Evolutionary conservation across 2,797 vertebrate genomes (phyloP).

Genomic region (Alcedo quadribrachys): DNA sequence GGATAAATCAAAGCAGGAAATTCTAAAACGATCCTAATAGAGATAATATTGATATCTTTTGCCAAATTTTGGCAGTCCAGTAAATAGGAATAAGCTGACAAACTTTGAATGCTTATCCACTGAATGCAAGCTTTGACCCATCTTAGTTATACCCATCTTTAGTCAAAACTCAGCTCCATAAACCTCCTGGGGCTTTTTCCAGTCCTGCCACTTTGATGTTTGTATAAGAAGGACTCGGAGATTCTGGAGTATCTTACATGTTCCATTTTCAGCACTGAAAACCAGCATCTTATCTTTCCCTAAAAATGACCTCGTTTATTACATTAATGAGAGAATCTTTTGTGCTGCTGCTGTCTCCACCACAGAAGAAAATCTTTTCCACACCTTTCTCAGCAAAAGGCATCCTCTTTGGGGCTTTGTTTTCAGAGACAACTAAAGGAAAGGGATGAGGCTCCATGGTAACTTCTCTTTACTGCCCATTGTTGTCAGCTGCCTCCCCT

Average conservation of each 20-base stretch:
- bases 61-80: neutral
- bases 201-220: conserved; percentile 24
- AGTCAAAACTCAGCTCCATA: conserved; percentile 38
- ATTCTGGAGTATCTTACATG: neutral
- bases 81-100: neutral
- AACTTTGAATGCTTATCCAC: conserved; percentile 8
- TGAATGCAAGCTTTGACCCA: conserved; percentile 10
- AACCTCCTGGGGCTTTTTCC: neutral
- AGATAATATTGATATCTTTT: neutral
- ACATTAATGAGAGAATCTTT: neutral
- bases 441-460: conserved; percentile 15
- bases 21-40: neutral
- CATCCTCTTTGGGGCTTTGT: neutral
- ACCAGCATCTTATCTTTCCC: neutral
- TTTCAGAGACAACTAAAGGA: neutral
- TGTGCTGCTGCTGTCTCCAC: neutral
- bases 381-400: neutral
- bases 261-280: neutral
- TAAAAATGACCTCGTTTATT: conserved; percentile 4
- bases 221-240: conserved; percentile 23
- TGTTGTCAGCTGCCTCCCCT: neutral
- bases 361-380: neutral
- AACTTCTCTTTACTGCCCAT: neutral
- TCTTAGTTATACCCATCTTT: conserved; percentile 41
- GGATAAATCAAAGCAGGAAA: conserved; percentile 18